Evolutionary conservation across 2,113 vertebrate species (phyloP).

Genomic region (Etia nguti): DNA sequence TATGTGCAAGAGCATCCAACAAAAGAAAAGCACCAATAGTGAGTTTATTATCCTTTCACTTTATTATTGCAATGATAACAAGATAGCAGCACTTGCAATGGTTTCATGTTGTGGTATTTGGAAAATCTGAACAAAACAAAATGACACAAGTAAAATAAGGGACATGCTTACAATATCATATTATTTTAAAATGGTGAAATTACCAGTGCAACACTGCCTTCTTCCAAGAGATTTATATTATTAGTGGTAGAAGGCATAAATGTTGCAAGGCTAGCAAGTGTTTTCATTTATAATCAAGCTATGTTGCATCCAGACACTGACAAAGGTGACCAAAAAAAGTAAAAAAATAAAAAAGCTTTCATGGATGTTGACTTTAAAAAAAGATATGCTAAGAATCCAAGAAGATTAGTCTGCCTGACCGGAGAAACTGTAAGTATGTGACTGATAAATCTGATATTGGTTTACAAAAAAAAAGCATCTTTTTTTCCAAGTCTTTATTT

Average conservation of each 20-base stretch:
- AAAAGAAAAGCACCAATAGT: background rate
- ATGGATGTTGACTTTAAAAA: background rate
- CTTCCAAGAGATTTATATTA: background rate
- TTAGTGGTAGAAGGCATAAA: background rate
- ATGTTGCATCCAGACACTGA: background rate
- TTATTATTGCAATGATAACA: background rate
- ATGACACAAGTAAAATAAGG: background rate
- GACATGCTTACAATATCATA: background rate
- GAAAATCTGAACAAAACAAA: background rate
- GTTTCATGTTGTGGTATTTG: background rate
- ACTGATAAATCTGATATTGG: background rate
- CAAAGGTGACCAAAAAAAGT: background rate
- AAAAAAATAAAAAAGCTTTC: background rate
- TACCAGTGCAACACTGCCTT: background rate
- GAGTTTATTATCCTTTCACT: background rate
- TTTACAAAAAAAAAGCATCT: background rate
- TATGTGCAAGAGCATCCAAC: background rate
- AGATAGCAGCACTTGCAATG: background rate
- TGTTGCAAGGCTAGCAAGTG: no score
- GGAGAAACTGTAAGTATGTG: background rate
- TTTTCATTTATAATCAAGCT: background rate
- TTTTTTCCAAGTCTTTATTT: background rate
- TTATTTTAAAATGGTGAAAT: background rate
- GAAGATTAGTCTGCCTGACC: background rate
- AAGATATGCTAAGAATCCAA: background rate